Conservation (phyloP, 2,113 vertebrate species). For the Pollachius pollachius region DNA sequence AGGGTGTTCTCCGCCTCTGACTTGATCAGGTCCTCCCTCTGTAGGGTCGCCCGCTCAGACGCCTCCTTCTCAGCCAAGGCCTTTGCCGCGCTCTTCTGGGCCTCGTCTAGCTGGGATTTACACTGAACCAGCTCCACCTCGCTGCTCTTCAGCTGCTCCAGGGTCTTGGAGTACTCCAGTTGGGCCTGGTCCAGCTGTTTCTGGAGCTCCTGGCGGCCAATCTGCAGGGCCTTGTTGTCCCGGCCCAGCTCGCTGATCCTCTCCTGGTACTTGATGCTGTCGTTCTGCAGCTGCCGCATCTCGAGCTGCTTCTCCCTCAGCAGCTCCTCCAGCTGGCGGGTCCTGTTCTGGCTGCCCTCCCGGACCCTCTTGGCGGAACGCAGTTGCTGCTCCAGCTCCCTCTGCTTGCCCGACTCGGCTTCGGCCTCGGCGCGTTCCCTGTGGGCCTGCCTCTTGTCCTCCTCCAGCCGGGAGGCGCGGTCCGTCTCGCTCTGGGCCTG, state of each 20-base stretch:
- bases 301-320: conserved; percentile 94
- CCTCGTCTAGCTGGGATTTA: conserved; percentile 77
- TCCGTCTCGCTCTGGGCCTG: conserved; percentile 71
- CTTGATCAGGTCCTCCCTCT: conserved; percentile 75
- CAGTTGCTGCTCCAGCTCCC: conserved; percentile 84
- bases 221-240: conserved; percentile 82
- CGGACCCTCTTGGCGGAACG: conserved; percentile 77
- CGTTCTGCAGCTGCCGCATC: conserved; percentile 89
- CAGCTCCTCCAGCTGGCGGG: conserved; percentile 90
- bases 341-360: conserved; percentile 77
- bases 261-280: conserved; percentile 90
- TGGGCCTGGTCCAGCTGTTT: conserved; percentile 75
- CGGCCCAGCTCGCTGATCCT: conserved; percentile 85
- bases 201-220: conserved; percentile 74
- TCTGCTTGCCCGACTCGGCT: conserved; percentile 75
- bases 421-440: conserved; percentile 78
- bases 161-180: conserved; percentile 61
- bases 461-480: conserved; percentile 78
- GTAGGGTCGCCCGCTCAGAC: conserved; percentile 61
- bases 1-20: conserved; percentile 84
- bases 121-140: conserved; percentile 76
- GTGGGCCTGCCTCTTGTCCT: conserved; percentile 84
- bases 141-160: conserved; percentile 68
- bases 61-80: conserved; percentile 73
- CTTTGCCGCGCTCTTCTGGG: conserved; percentile 78